Evolutionary conservation across 35 echinoderm and acorn worm species (phyloP).

Genomic region (Apostichopus parvimensis): DNA sequence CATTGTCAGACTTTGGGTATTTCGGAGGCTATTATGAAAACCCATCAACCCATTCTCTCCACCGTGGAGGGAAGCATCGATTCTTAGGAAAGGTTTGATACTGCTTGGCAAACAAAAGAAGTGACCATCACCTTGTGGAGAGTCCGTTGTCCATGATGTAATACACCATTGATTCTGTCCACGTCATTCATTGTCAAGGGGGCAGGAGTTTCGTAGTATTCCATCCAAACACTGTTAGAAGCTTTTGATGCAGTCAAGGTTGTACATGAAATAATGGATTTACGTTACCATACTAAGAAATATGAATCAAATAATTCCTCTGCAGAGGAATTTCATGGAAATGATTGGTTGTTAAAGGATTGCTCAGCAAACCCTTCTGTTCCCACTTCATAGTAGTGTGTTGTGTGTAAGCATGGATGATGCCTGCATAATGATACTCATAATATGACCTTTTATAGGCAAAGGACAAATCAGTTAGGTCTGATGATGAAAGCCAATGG

Average conservation of each 20-base stretch:
- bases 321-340: background rate
- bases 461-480: background rate
- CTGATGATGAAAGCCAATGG: background rate
- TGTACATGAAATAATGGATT: background rate
- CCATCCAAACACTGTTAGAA: too few relatives aligned
- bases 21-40: background rate
- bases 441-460: background rate
- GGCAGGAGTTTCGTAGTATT: background rate
- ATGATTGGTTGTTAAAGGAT: background rate
- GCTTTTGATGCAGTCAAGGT: background rate
- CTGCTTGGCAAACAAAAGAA: background rate
- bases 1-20: background rate
- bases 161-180: background rate
- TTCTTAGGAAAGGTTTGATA: background rate
- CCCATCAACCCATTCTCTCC: background rate
- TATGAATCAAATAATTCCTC: background rate
- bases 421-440: too few relatives aligned
- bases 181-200: background rate
- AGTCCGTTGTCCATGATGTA: background rate
- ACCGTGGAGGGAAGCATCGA: background rate
- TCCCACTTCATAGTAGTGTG: too few relatives aligned
- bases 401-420: too few relatives aligned
- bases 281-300: background rate
- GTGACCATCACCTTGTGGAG: background rate
- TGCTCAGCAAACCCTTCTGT: too few relatives aligned